Base-by-base conservation (phyloP, 1,140 invertebrate genomes). In the Aphidius ervi region DNA sequence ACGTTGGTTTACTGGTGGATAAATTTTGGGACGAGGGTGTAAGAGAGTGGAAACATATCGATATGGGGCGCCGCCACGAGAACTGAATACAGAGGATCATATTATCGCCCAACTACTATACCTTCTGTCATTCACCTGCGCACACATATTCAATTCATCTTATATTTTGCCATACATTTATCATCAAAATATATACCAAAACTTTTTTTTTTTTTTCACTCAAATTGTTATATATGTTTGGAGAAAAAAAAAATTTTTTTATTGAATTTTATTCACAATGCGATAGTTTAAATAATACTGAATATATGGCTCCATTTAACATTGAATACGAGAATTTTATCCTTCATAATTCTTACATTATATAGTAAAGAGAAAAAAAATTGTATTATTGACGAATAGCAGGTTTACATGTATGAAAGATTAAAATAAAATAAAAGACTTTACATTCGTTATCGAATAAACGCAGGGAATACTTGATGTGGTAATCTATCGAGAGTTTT, bases 21-120 rank as follows among this genome's bases (percentile, higher is more conserved):
- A 45, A 40, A 48, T 55, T 37, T 23, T 31, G 9, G 37, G 61
- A 58, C 54, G 40, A 54, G 39, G 23, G 61, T 50, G 62, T 57
- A 63, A 47, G 48, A 64, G 63, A 59, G 61, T 65, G 70, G 70
- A 72, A 78, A 77, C 76, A 78, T 77, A 77, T 79, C 76, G 76
- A 78, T 79, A 79, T 78, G 76, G 76, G 74, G 73, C 72, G 65
- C 66, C 53, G 65, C 57, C 69, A 78, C 74, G 76, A 72, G 73
- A 67, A 64, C 70, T 67, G 66, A 67, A 67, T 67, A 67, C 66
- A 67, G 66, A 67, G 61, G 57, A 65, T 61, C 63, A 61, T 59
- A 67, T 67, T 67, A 67, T 67, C 63, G 59, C 58, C 50, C 49
- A 57, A 62, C 53, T 45, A 52, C 56, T 58, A 63, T 63, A 65